These are phyloP conservation scores for Lagopus muta DNA, from an alignment of 2,113 vertebrate species.

Conservation along the genomic window DNA sequence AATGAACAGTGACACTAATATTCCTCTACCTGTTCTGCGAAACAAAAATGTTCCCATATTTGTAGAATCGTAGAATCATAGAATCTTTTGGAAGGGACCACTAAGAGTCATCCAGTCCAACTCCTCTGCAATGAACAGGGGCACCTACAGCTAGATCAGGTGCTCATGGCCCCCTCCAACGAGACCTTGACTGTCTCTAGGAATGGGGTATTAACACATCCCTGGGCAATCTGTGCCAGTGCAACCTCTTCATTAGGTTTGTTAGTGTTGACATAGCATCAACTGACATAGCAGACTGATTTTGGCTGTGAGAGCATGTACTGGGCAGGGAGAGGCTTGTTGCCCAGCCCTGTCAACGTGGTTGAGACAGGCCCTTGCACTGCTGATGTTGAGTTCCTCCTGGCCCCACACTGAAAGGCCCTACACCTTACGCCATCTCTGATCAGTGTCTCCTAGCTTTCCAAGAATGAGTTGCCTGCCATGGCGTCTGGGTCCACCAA, in stretches of 20 bases:
- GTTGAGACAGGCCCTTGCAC: neutral
- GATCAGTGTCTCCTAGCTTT: neutral
- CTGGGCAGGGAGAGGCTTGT: neutral
- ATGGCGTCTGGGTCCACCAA: neutral
- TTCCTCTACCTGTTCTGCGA: neutral
- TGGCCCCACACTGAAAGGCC: neutral
- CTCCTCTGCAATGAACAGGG: no score
- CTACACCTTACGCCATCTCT: neutral
- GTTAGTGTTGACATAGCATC: neutral
- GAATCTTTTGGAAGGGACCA: no score
- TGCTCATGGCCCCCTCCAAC: no score
- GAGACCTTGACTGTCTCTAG: no score
- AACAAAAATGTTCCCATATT: neutral
- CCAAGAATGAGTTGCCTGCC: neutral
- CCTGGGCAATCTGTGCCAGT: no score
- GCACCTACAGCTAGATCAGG: no score
- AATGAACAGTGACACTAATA: neutral
- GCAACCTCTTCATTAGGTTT: neutral
- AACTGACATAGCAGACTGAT: neutral
- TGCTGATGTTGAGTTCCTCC: neutral
- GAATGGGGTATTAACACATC: no score
- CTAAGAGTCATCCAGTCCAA: no score
- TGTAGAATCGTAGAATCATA: no score
- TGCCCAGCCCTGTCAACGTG: fast-evolving
- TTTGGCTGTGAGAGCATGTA: neutral